These are phyloP conservation scores for Cynocephalus volans DNA, from an alignment of 2,113 vertebrate species.

Conservation along the genomic window DNA sequence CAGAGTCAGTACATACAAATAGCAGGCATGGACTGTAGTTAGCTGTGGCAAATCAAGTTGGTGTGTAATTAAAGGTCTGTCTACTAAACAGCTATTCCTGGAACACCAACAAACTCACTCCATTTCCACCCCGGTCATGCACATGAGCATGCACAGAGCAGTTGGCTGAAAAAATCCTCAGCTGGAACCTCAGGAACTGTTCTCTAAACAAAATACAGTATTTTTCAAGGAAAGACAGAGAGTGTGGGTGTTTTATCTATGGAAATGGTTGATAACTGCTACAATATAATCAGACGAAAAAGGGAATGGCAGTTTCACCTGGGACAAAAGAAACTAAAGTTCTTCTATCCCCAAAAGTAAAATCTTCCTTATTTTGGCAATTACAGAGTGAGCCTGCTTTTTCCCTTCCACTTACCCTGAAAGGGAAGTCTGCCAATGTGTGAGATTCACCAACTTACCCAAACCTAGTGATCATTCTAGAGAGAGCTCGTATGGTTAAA, in stretches of 20 bases:
- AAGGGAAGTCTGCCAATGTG: background rate
- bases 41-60: background rate
- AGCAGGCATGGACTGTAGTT: background rate
- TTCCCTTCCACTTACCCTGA: background rate
- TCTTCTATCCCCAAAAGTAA: background rate
- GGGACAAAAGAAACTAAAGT: background rate
- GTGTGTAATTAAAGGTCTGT: background rate
- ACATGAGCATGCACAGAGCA: background rate
- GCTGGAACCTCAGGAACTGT: background rate
- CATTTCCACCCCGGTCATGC: background rate
- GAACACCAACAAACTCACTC: background rate
- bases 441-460: background rate
- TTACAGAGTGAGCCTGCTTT: background rate
- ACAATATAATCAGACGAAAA: background rate
- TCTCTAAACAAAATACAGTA: background rate
- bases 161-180: background rate
- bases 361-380: background rate
- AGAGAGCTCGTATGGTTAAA: background rate
- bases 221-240: background rate
- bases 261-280: background rate
- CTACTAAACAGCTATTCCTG: constrained; percentile 2
- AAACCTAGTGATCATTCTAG: background rate
- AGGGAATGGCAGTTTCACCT: background rate
- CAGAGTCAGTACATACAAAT: background rate
- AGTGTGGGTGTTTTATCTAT: background rate